Conservation (phyloP, 1,140 invertebrate genomes). For the Liolophura sinensis region DNA sequence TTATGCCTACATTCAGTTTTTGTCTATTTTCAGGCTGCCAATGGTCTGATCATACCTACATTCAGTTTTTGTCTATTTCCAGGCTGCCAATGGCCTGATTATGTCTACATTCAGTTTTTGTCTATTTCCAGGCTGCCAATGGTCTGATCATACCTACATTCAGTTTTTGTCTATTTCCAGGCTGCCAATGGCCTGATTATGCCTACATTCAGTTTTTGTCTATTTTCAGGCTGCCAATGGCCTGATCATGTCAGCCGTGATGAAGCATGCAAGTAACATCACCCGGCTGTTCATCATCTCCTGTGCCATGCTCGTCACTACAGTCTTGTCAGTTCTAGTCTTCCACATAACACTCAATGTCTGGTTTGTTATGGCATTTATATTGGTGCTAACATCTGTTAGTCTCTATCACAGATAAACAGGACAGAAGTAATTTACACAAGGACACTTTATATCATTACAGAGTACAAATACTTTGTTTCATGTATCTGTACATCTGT, state of each 20-base stretch:
- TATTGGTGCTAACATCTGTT: conserved; percentile 39
- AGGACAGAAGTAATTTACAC: conserved; percentile 3
- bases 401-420: conserved; percentile 37
- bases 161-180: not conserved
- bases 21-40: not conserved
- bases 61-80: conserved; percentile 20
- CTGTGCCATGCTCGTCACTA: conserved; percentile 51
- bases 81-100: conserved; percentile 51
- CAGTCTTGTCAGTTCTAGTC: conserved; percentile 43
- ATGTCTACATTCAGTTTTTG: conserved; percentile 35
- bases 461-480: too few species aligned
- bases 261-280: conserved; percentile 58
- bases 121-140: too few species aligned
- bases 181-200: too few species aligned
- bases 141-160: too few species aligned
- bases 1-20: too few species aligned
- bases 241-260: conserved; percentile 54
- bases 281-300: conserved; percentile 56
- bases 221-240: conserved; percentile 48
- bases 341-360: conserved; percentile 41
- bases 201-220: conserved; percentile 3
- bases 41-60: too few species aligned
- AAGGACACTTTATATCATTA: too few species aligned
- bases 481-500: too few species aligned
- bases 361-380: conserved; percentile 40